Evolutionary conservation across 2,888 invertebrate species (phyloP).

Genomic region (Pomacea canaliculata): DNA sequence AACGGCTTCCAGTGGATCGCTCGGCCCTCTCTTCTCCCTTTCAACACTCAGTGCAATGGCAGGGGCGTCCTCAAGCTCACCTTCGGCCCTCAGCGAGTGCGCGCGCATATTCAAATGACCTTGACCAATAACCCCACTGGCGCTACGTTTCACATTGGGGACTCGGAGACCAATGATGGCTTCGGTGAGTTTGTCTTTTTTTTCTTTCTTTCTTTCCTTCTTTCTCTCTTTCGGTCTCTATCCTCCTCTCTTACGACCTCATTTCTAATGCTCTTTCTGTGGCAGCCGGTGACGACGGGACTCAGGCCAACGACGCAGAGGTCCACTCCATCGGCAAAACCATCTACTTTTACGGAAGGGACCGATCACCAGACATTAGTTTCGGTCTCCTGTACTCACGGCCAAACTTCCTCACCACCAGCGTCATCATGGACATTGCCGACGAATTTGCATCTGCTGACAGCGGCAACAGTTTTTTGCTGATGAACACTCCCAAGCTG

Average conservation of each 20-base stretch:
- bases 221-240: too few species aligned
- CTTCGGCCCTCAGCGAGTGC: too few species aligned
- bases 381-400: constrained; percentile 5
- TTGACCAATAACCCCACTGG: not conserved
- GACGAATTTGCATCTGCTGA: constrained; percentile 8
- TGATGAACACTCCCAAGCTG: constrained; percentile 20
- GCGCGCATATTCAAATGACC: constrained; percentile 2
- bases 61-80: constrained; percentile 22
- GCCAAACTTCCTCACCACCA: not conserved
- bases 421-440: not conserved
- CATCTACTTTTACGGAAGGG: constrained; percentile 4
- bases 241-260: too few species aligned
- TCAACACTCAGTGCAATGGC: not conserved
- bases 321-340: constrained; percentile 9
- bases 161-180: constrained; percentile 14
- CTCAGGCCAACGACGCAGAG: constrained; percentile 11
- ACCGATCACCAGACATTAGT: not conserved
- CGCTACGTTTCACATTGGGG: constrained; percentile 13
- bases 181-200: constrained; percentile 1
- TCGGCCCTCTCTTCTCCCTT: not conserved
- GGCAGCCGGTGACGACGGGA: constrained; percentile 7
- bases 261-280: not conserved
- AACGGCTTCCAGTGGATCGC: constrained; percentile 3
- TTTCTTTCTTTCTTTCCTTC: too few species aligned
- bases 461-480: not conserved